phyloP scores from a whole-genome alignment of 2,888 invertebrate genomes.

The Cerastoderma edule region DNA sequence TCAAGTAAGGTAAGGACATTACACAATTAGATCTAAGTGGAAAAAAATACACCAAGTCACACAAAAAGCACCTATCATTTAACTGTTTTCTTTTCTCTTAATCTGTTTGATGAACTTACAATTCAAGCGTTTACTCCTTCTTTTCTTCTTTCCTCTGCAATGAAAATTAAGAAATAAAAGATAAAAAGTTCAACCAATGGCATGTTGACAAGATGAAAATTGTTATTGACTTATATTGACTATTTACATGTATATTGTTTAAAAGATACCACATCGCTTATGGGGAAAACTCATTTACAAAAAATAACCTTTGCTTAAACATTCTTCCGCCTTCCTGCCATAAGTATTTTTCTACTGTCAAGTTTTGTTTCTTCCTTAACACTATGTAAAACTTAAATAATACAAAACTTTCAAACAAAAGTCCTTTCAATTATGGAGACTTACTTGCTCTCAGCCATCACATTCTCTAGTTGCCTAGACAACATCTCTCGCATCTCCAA shows the following conservation, averaged over 20 bases:
- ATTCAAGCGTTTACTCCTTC: constrained; percentile 68
- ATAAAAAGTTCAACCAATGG: background rate
- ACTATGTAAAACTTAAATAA: no score
- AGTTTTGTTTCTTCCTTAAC: no score
- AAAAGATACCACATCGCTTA: no score
- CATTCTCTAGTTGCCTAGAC: constrained; percentile 75
- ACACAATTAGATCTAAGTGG: background rate
- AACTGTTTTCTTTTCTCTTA: no score
- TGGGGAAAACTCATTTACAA: no score
- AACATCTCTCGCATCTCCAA: constrained; percentile 76
- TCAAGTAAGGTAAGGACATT: no score
- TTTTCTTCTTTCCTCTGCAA: constrained; percentile 64
- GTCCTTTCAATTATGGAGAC: background rate
- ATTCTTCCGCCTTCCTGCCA: no score
- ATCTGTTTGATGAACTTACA: constrained; percentile 68
- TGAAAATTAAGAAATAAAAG: background rate
- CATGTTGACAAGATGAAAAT: background rate
- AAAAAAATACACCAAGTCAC: background rate
- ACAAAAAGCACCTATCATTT: background rate
- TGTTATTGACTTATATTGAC: no score
- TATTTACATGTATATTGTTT: no score
- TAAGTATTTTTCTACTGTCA: no score
- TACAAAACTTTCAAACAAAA: no score
- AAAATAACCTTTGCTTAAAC: no score
- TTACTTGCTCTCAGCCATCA: constrained; percentile 74